phyloP scores from a whole-genome alignment of 2,888 invertebrate species.

The Tethea ocularis region DNA sequence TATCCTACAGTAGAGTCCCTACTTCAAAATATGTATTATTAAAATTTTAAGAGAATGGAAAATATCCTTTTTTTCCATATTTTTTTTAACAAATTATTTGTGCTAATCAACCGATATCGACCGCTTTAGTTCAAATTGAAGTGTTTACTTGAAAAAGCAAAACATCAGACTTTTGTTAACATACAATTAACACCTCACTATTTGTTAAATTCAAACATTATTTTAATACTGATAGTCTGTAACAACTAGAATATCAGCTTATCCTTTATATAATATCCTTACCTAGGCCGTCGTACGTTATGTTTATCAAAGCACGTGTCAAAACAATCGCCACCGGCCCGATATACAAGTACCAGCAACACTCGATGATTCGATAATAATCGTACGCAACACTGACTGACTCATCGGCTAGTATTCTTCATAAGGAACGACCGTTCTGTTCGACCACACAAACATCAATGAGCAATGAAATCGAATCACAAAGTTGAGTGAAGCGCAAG shows the following conservation, averaged over 20 bases:
- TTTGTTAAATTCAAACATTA: background rate
- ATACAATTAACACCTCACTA: too few species aligned
- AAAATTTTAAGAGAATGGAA: too few species aligned
- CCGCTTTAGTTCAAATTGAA: background rate
- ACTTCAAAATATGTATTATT: too few species aligned
- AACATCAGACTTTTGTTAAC: too few species aligned
- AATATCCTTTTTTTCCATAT: too few species aligned
- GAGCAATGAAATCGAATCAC: constrained; percentile 55
- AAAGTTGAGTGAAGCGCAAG: constrained; percentile 36
- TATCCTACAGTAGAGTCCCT: too few species aligned
- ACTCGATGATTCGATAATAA: constrained; percentile 24
- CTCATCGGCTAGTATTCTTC: constrained; percentile 36
- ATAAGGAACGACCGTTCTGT: constrained; percentile 52
- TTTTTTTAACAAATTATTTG: too few species aligned
- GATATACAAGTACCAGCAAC: constrained; percentile 14
- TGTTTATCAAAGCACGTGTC: constrained; percentile 2
- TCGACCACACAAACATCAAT: constrained; percentile 62
- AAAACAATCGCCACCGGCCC: background rate
- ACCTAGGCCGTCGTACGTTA: background rate
- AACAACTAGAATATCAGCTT: background rate
- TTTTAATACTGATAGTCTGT: background rate
- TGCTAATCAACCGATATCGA: too few species aligned
- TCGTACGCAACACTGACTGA: constrained; percentile 35
- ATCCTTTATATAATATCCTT: background rate
- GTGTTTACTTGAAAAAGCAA: background rate